Percentiles rank a stretch among this genome's conserved stretches.
Evolutionary conservation across 2,797 vertebrate species (phyloP).

Genomic region (Urosaurus nigricauda): DNA sequence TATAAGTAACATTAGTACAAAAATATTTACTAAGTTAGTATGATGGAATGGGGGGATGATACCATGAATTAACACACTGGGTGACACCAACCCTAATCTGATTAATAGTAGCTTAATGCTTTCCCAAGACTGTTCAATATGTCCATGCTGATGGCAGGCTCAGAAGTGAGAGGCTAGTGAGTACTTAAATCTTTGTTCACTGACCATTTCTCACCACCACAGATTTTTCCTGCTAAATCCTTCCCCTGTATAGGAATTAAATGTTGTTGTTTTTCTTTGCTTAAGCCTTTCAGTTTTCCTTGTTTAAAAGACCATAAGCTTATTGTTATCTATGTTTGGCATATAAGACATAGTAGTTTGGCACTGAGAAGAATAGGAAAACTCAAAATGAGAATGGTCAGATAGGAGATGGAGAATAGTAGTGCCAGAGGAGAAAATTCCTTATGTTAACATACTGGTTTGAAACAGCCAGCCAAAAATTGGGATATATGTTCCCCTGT

Average conservation of each 20-base stretch:
- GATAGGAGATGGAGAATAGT: neutral
- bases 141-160: neutral
- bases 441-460: neutral
- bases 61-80: too few species aligned
- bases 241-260: neutral
- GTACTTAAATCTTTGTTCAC: neutral
- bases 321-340: neutral
- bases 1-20: too few species aligned
- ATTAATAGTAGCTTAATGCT: neutral
- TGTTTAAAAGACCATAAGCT: neutral
- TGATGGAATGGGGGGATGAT: too few species aligned
- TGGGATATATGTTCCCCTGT: neutral
- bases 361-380: neutral
- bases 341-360: neutral
- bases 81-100: too few species aligned
- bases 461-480: conserved; percentile 3
- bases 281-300: neutral
- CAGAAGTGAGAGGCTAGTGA: neutral
- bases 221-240: neutral
- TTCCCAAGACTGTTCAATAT: neutral
- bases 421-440: neutral
- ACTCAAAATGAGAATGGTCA: neutral
- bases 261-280: neutral
- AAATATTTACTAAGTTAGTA: too few species aligned
- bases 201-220: neutral